Base-by-base conservation (phyloP, 2,797 vertebrate genomes). In the Okamejei kenojei region DNA sequence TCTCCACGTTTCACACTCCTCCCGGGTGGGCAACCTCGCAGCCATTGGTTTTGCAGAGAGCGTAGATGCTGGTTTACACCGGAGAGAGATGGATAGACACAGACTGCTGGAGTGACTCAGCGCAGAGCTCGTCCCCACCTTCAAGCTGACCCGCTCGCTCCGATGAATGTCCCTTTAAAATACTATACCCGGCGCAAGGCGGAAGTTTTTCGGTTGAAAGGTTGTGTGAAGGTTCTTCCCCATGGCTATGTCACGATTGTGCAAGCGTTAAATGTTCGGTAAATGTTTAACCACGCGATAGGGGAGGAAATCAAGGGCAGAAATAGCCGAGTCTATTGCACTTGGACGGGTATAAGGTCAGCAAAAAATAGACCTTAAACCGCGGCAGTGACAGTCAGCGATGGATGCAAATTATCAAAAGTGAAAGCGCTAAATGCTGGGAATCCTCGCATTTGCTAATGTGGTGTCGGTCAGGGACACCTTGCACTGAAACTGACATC, bases 1-100 rank as follows among this genome's bases (percentile, higher is more conserved):
- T 93, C 96, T 97, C 98, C 98, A 98, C 17, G 94, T 95, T 93
- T 97, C 97, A 93, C 96, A 97, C 93, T 98, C 96, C 86, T 98
- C 97, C 94, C 95, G 97, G 94, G 96, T 95, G 26, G 97, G 98
- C 93, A 98, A 95, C 95, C 96, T 97, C 95, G 97, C 96, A 90
- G 96, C 95, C 95, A 96, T 96, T 93, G 61, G 82, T 94, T 45
- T 45, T 45, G 45, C 45, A 45, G 45, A 45, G 45, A 45, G 45
- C 45, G 45, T 4, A 45, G 45, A 45, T 45, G 45, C 45, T 45
- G 45, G 45, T 45, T 45, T 45, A 45, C 45, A 45, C 45, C 45
- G 45, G 45, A 45, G 45, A 45, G 45, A 45, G 45, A 38, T 1
- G 1, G 38, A 45, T 45, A 45, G 45, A 45, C 45, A 45, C 45